Evolutionary conservation across 2,888 invertebrate species (phyloP).

Genomic region (Drosophila koepferae): DNA sequence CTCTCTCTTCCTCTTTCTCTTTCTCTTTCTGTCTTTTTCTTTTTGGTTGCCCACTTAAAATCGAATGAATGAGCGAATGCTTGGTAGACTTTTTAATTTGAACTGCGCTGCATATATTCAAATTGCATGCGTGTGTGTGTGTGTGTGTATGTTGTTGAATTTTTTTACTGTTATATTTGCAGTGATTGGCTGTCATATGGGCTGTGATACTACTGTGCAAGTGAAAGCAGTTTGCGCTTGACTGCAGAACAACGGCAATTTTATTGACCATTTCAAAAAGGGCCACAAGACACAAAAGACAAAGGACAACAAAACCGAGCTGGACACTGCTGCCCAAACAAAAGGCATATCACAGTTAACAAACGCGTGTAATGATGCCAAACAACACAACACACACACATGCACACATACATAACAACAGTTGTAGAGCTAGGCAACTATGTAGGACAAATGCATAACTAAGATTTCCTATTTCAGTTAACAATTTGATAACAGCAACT

Average conservation of each 20-base stretch:
- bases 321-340: conserved; percentile 39
- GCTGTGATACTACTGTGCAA: conserved; percentile 29
- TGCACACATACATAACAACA: conserved; percentile 9
- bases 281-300: conserved; percentile 45
- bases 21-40: background rate
- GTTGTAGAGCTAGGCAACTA: conserved; percentile 43
- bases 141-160: conserved; percentile 6
- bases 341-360: conserved; percentile 62
- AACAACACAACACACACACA: conserved; percentile 33
- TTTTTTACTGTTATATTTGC: conserved; percentile 68
- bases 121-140: conserved; percentile 2
- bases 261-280: conserved; percentile 65
- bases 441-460: conserved; percentile 67
- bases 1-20: background rate
- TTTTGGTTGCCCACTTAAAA: conserved; percentile 52
- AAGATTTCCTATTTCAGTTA: conserved; percentile 80
- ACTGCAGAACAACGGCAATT: conserved; percentile 58
- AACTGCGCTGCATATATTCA: conserved; percentile 47
- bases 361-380: conserved; percentile 62
- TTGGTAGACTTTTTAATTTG: conserved; percentile 65
- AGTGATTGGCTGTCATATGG: conserved; percentile 62
- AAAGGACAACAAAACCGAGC: conserved; percentile 28
- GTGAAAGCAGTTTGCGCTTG: conserved; percentile 60
- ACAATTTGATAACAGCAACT: conserved; percentile 74
- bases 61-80: conserved; percentile 55